A percentile compares a stretch with the other conserved stretches of the same genome.
Conservation (phyloP, 2,797 vertebrate species). For the Anguilla pacifica region DNA sequence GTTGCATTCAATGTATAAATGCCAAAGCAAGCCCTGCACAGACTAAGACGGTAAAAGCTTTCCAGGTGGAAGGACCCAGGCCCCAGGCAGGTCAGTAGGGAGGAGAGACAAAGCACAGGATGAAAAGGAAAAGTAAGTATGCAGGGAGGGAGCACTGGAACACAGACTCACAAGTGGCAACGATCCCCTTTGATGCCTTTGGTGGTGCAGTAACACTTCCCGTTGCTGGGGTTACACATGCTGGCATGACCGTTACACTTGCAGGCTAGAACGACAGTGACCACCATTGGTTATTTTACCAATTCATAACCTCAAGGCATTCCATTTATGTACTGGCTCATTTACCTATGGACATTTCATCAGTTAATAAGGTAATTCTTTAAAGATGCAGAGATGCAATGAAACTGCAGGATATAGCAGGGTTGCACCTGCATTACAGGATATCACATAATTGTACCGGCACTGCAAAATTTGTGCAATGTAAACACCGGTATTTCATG, state of each 20-base stretch:
- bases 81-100: too few species aligned
- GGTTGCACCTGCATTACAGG: not conserved
- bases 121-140: not conserved
- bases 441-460: not conserved
- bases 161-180: conserved; percentile 89
- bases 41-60: too few species aligned
- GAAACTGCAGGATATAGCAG: not conserved
- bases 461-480: not conserved
- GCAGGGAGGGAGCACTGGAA: not conserved
- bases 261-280: conserved; percentile 75
- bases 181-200: conserved; percentile 98
- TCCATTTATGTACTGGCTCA: not conserved
- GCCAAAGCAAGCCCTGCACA: too few species aligned
- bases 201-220: conserved; percentile 97
- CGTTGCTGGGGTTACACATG: conserved; percentile 89
- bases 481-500: not conserved
- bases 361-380: not conserved
- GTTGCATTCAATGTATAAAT: too few species aligned
- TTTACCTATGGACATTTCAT: not conserved
- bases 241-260: conserved; percentile 95
- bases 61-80: too few species aligned
- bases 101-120: too few species aligned
- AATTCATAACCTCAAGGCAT: not conserved
- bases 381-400: not conserved
- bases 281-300: not conserved